Evolutionary conservation across 2,888 invertebrate genomes (phyloP).

Genomic region (Celastrina argiolus): DNA sequence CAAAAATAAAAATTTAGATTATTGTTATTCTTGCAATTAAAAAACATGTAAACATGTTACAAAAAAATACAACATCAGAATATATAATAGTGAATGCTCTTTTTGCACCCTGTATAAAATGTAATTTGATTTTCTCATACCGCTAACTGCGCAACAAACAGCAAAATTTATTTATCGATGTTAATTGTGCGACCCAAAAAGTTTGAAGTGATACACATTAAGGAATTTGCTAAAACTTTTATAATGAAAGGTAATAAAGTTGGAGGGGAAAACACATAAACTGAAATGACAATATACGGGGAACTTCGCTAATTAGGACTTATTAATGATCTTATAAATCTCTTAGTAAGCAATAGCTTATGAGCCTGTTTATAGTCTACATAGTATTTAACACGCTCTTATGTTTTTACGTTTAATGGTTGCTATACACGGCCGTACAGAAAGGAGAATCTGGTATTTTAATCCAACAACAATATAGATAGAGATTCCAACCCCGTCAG

Average conservation of each 20-base stretch:
- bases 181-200: slow-evolving; percentile 2
- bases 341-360: slow-evolving; percentile 25
- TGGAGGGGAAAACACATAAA: slow-evolving; percentile 12
- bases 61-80: no score
- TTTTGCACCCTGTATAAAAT: no score
- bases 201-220: neutral
- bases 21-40: no score
- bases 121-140: neutral
- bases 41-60: no score
- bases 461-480: no score
- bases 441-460: no score
- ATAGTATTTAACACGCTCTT: neutral
- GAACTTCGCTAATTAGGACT: slow-evolving; percentile 30
- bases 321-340: slow-evolving; percentile 30
- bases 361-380: neutral
- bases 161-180: neutral
- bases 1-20: no score
- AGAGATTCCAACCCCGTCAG: no score
- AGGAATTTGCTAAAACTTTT: neutral
- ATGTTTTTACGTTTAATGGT: neutral
- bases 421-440: neutral
- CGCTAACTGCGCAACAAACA: neutral
- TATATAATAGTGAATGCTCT: no score
- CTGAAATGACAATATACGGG: slow-evolving; percentile 18
- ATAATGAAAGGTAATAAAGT: slow-evolving; percentile 9